phyloP scores from a whole-genome alignment of 2,888 invertebrate species.

The Acleris literana region DNA sequence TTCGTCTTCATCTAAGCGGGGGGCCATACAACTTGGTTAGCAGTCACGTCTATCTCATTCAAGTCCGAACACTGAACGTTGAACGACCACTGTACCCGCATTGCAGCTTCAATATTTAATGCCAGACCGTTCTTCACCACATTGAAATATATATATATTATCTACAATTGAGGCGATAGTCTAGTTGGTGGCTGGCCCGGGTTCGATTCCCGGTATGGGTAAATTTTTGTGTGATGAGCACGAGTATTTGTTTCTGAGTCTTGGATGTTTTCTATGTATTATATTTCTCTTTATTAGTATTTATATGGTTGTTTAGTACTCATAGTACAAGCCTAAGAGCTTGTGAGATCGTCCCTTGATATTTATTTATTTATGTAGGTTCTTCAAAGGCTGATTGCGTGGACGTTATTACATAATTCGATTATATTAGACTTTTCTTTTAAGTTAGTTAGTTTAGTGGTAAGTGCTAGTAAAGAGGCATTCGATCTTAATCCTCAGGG shows the following conservation, averaged over 20 bases:
- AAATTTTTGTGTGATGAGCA: neutral
- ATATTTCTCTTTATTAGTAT: too few relatives aligned
- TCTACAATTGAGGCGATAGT: neutral
- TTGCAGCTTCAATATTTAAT: constrained; percentile 14
- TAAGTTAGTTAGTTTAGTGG: too few relatives aligned
- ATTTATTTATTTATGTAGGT: too few relatives aligned
- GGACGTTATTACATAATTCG: too few relatives aligned
- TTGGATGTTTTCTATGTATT: too few relatives aligned
- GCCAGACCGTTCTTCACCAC: neutral
- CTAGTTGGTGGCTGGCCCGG: neutral
- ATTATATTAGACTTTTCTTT: too few relatives aligned
- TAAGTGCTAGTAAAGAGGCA: too few relatives aligned
- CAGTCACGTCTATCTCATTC: constrained; percentile 3
- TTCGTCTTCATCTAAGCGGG: constrained; percentile 25
- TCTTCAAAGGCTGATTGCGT: too few relatives aligned
- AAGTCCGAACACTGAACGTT: constrained; percentile 9
- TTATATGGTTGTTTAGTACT: too few relatives aligned
- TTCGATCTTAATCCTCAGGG: too few relatives aligned
- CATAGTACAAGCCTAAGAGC: neutral
- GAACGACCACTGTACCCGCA: neutral
- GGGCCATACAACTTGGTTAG: constrained; percentile 7
- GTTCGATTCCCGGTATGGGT: too few relatives aligned
- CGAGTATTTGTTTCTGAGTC: too few relatives aligned
- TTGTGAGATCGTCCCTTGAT: neutral
- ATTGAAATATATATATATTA: neutral